Evolutionary conservation across 2,888 invertebrate species (phyloP), one percentile per base, ranked within the genome.

Genomic region (Catocala nupta): DNA sequence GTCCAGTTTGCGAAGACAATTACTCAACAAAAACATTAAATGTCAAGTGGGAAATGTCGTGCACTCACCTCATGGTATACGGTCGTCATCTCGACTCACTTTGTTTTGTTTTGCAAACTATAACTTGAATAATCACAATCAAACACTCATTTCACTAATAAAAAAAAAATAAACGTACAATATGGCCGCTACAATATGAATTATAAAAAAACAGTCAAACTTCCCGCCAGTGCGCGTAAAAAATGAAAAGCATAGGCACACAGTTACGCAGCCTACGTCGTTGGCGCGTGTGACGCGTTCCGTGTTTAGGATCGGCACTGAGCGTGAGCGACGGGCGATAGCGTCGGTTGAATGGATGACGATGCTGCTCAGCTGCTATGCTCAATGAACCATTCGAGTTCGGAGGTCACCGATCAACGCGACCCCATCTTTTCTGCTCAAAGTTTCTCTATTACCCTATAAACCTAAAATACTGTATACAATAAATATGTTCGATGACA

Each of bases 331-430:
- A 79, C 83, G 84, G 80, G 82, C 84, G 81, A 75, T 74, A 76
- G 78, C 78, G 77, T 75, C 81, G 84, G 81, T 84, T 91, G 87
- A 92, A 90, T 91, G 92, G 85, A 83, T 85, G 85, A 80, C 82
- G 83, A 79, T 75, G 77, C 73, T 82, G 87, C 88, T 88, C 91
- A 90, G 89, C 90, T 91, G 90, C 84, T 88, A 86, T 88, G 85
- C 91, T 93, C 93, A 93, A 92, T 94, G 93, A 92, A 92, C 87
- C 91, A 90, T 88, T 86, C 84, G 86, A 89, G 93, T 92, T 92
- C 93, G 91, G 87, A 92, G 93, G 93, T 92, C 92, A 86, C 85
- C 83, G 81, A 83, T 87, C 86, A 88, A 89, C 85, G 82, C 90
- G 90, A 92, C 91, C 92, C 88, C 71, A 70, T 66, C 86, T 81